Base-by-base conservation (phyloP, 2,888 invertebrate genomes). In the Orthosia cruda region DNA sequence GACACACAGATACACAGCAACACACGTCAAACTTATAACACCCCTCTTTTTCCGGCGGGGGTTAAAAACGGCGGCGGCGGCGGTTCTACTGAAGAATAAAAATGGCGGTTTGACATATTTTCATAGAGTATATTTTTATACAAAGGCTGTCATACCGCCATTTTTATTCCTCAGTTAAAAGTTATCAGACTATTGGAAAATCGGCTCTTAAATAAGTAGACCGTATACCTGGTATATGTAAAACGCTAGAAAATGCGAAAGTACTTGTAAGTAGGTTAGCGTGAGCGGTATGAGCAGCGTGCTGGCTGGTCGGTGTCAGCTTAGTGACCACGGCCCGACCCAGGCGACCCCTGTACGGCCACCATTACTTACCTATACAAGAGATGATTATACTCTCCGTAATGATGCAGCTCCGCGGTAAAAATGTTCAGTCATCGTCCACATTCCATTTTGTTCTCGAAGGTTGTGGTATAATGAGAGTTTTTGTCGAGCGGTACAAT, bases 321-420 rank as follows among this genome's bases (percentile, higher is more conserved):
- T 77, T 32, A 78, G 72, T 23, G 69, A 45, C 61, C 23, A 23
- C 23, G 23, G 4, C 70, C 40, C 32, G 32, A n/a, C 49, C n/a
- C 47, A 2, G 23, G 57, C 40, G 32, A 69, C 61, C 61, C 18
- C 20, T 20, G 40, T 45, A n/a, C 49, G 40, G n/a, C 50, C 58
- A 7, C 50, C 79, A 57, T 79, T 20, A 79, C 40, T 58, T 40
- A 79, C 40, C 52, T 40, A 47, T 13, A 70, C 32, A 32, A 50
- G 62, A 32, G 32, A 47, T 62, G 52, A 63, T 71, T 63, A n/a
- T n/a, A 79, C 15, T 52, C 50, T 58, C 47, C 23, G 52, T 69
- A 40, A 75, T 52, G 66, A 57, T n/a, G 32, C 64, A 40, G 54
- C 23, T 47, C n/a, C 26, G 26, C 40, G 67, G 23, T 40, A 15